Percentiles rank a stretch among this genome's conserved stretches.
Conservation (phyloP, 2,888 invertebrate species). For the Troides aeacus region DNA sequence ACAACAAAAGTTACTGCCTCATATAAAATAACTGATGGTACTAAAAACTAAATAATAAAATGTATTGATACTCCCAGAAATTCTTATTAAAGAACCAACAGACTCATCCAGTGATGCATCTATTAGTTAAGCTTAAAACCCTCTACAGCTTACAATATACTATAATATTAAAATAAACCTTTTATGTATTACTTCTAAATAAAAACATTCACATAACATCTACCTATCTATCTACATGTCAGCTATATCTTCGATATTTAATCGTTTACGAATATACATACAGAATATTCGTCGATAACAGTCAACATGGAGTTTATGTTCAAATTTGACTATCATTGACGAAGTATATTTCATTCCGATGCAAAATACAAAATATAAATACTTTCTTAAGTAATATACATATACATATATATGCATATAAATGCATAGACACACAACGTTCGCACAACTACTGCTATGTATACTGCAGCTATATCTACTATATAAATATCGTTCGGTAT, state of each 20-base stretch:
- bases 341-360: slow-evolving; percentile 44
- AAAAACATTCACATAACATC: slow-evolving; percentile 69
- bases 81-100: slow-evolving; percentile 37
- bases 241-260: slow-evolving; percentile 43
- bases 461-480: slow-evolving; percentile 58
- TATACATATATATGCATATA: slow-evolving; percentile 46
- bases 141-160: slow-evolving; percentile 53
- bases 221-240: slow-evolving; percentile 69
- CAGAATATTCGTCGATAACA: slow-evolving; percentile 41
- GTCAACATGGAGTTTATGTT: slow-evolving; percentile 39
- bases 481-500: slow-evolving; percentile 34
- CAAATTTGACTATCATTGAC: slow-evolving; percentile 40
- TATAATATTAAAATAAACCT: slow-evolving; percentile 45
- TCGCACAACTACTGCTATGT: slow-evolving; percentile 59
- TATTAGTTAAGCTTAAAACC: slow-evolving; percentile 53
- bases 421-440: slow-evolving; percentile 63
- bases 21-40: neutral
- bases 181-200: slow-evolving; percentile 27
- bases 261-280: slow-evolving; percentile 37
- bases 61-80: slow-evolving; percentile 48
- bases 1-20: too few relatives aligned
- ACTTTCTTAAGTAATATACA: slow-evolving; percentile 55
- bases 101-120: slow-evolving; percentile 37
- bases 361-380: slow-evolving; percentile 47
- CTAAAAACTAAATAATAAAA: neutral